Base-by-base conservation (phyloP, 2,888 invertebrate genomes). In the Lepidocyrtoides sp. region DNA sequence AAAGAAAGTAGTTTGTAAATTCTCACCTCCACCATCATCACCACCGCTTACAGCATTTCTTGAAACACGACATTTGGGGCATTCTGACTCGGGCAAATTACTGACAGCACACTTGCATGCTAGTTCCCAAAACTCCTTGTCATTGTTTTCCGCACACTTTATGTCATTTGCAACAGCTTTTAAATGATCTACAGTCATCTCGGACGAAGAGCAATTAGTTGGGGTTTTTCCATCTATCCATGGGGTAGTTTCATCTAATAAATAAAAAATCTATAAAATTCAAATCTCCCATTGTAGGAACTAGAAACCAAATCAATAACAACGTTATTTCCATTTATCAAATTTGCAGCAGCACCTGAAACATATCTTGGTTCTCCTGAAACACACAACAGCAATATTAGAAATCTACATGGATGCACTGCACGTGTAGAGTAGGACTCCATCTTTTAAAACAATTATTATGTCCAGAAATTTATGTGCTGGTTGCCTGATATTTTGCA, bases 71-170 rank as follows among this genome's bases (percentile, higher is more conserved):
- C 91, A 91, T 23, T 88, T 12, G 4, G 88, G 88, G 77, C 91
- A 91, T 20, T 48, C 14, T 7, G 87, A 60, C 26, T 63, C 60
- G 1, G 83, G 60, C n/a, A 51, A 36, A 2, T 44, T 23, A 17
- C 79, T 48, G 8, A 84, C 44, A 41, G 54, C 36, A 66, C 91
- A 91, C 0, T 57, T 51, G 36, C 91, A 91, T 14, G 79, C 66
- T n/a, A 63, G 36, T 26, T 41, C 57, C 91, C 91, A 91, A 82
- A 77, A 91, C n/a, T 66, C 63, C 10, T 54, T 36, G 12, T 88
- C 87, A 14, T 87, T 36, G 41, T 91, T 82, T 72, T 87, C 79
- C 12, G 44, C 41, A 66, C 77, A 87, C 2, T 60, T 20, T 14
- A 63, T 48, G 14, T 36, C 1, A 0, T n/a, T n/a, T n/a, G 77